Conservation (phyloP, 2,797 vertebrate genomes). For the Denticeps clupeoides region DNA sequence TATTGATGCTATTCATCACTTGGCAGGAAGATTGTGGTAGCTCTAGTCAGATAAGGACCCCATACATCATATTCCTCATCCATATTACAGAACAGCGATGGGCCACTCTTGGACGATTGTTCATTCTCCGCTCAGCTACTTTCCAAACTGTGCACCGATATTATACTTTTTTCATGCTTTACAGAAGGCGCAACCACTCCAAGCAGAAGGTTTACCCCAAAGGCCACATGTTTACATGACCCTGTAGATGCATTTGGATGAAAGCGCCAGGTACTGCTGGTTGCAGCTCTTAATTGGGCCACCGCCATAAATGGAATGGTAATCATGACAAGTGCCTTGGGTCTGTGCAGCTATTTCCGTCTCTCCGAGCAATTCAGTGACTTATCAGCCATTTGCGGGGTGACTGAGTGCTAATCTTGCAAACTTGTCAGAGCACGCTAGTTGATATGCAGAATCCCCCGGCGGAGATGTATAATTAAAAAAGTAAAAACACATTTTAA, state of each 20-base stretch:
- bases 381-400: constrained; percentile 10
- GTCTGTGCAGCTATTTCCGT: constrained; percentile 4
- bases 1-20: constrained; percentile 66
- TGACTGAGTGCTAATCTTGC: constrained; percentile 11
- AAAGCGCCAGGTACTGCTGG: constrained; percentile 21
- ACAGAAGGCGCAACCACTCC: neutral
- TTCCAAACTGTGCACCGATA: neutral
- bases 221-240: too few species aligned
- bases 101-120: neutral
- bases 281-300: constrained; percentile 49
- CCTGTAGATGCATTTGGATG: constrained; percentile 23
- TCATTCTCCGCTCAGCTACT: neutral
- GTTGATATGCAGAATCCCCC: constrained; percentile 10
- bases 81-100: constrained; percentile 36
- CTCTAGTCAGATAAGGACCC: constrained; percentile 38
- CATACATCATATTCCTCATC: constrained; percentile 61
- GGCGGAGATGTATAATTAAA: constrained; percentile 13
- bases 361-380: constrained; percentile 12
- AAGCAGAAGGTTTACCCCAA: neutral
- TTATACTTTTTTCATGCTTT: neutral
- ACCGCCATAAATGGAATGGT: constrained; percentile 31
- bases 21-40: constrained; percentile 41
- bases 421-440: neutral
- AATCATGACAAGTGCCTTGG: constrained; percentile 23
- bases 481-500: constrained; percentile 6